A percentile compares a stretch with the other conserved stretches of the same genome.
phyloP scores from a whole-genome alignment of 2,888 invertebrate genomes.

The Lasioglossum pauxillum region DNA sequence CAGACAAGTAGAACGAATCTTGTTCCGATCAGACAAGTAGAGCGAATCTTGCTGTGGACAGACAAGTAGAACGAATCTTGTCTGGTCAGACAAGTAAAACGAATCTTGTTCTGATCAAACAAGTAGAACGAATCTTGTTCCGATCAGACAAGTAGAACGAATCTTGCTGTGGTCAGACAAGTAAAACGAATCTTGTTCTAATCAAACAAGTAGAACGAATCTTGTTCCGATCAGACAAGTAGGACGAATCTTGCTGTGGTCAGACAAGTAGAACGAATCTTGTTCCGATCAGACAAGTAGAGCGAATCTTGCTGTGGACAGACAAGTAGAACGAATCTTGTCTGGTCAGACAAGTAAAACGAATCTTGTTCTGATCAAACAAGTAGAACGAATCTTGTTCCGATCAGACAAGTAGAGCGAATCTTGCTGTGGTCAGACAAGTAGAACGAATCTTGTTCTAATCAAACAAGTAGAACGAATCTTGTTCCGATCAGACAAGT shows the following conservation, averaged over 20 bases:
- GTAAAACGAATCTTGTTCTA: background rate
- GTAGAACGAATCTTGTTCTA: background rate
- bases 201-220: background rate
- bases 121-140: background rate
- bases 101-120: background rate
- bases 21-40: too few species aligned
- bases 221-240: background rate
- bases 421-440: background rate
- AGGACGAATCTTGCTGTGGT: background rate
- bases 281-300: too few species aligned
- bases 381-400: background rate
- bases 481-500: background rate
- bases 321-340: background rate
- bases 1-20: background rate
- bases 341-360: too few species aligned
- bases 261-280: background rate
- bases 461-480: background rate
- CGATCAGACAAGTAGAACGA: background rate
- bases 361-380: background rate
- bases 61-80: background rate
- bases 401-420: background rate
- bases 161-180: background rate
- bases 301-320: background rate
- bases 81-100: too few species aligned
- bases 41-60: background rate